These are phyloP conservation scores for Agrypnia vestita DNA, from an alignment of 1,140 invertebrate genomes.

Conservation along the genomic window DNA sequence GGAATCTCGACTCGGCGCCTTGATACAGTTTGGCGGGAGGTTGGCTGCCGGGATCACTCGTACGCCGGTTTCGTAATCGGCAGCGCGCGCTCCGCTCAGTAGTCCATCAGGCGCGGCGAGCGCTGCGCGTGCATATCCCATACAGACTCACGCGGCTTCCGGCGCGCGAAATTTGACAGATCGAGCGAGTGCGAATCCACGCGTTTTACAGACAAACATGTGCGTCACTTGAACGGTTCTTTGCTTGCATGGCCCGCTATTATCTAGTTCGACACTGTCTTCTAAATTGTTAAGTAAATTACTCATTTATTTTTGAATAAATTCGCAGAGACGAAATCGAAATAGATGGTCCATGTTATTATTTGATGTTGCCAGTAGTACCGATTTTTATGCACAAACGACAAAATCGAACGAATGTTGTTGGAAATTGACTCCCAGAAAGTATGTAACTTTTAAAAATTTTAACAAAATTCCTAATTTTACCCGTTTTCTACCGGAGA, in stretches of 20 bases:
- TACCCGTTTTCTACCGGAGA: too few species aligned
- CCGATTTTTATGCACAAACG: too few species aligned
- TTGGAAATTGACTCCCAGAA: too few species aligned
- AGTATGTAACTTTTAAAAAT: too few species aligned
- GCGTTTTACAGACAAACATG: slow-evolving; percentile 2
- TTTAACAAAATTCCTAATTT: too few species aligned
- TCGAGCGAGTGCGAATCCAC: slow-evolving; percentile 24
- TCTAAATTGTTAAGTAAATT: too few species aligned
- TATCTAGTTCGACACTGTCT: too few species aligned
- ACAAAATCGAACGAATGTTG: too few species aligned
- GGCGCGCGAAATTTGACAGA: slow-evolving; percentile 51
- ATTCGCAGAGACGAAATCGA: too few species aligned
- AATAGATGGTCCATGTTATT: too few species aligned
- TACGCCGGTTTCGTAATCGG: slow-evolving; percentile 49
- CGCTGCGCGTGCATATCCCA: slow-evolving; percentile 43
- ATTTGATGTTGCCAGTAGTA: too few species aligned
- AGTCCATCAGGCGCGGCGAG: slow-evolving; percentile 48
- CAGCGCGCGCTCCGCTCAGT: background rate
- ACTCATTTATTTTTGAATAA: too few species aligned
- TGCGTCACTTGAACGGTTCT: background rate
- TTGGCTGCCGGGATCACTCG: slow-evolving; percentile 40
- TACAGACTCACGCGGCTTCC: background rate
- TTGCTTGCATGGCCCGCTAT: background rate
- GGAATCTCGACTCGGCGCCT: slow-evolving; percentile 17
- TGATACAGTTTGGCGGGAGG: slow-evolving; percentile 47